Conservation (phyloP, 2,797 vertebrate genomes). For the Epinephelus awoara region DNA sequence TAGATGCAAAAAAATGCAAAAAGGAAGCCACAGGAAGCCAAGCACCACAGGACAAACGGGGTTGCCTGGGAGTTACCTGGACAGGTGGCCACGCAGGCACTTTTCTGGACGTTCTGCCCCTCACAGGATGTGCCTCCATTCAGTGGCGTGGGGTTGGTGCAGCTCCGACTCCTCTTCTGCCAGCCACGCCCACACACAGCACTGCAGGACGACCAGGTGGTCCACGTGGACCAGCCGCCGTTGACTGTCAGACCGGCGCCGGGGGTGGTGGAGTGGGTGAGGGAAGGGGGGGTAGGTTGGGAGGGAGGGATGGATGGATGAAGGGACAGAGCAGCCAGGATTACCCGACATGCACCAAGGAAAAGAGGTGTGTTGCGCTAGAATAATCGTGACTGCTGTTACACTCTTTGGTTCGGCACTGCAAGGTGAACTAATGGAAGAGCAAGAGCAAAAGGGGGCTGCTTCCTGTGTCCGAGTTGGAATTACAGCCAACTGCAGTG, state of each 20-base stretch:
- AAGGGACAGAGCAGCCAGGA: constrained; percentile 88
- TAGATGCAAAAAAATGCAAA: constrained; percentile 78
- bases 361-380: constrained; percentile 66
- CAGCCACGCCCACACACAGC: constrained; percentile 97
- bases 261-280: constrained; percentile 32
- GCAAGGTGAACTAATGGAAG: constrained; percentile 63
- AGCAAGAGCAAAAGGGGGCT: constrained; percentile 49
- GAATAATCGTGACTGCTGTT: constrained; percentile 71
- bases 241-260: constrained; percentile 90
- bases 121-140: constrained; percentile 99
- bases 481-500: constrained; percentile 61
- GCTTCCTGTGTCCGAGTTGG: constrained; percentile 60
- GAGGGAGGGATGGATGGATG: constrained; percentile 67
- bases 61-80: constrained; percentile 92
- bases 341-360: constrained; percentile 86
- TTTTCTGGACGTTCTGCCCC: constrained; percentile 99
- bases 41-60: constrained; percentile 77
- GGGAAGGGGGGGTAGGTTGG: constrained; percentile 33
- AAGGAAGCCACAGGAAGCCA: constrained; percentile 79
- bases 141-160: constrained; percentile 99
- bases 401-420: constrained; percentile 55
- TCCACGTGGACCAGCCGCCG: constrained; percentile 99
- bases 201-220: constrained; percentile 98
- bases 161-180: constrained; percentile 99
- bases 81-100: constrained; percentile 98